phyloP scores from a whole-genome alignment of 2,888 invertebrate genomes.

The Perizoma affinitatum region DNA sequence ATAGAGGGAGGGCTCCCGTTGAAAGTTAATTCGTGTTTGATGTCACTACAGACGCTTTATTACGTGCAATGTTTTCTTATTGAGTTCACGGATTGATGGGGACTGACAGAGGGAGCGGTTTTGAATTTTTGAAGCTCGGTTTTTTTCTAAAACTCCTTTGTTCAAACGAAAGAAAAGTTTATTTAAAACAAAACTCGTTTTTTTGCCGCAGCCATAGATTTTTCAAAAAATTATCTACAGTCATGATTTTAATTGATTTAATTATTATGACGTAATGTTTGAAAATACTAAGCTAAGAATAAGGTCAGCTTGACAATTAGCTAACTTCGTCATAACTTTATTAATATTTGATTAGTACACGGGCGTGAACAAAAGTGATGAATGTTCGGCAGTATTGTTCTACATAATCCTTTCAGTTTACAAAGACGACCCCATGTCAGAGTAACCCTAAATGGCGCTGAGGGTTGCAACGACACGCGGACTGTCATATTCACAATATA shows the following conservation, averaged over 20 bases:
- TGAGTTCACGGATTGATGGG: slow-evolving; percentile 41
- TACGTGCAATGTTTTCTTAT: slow-evolving; percentile 69
- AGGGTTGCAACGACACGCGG: slow-evolving; percentile 72
- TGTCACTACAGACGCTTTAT: slow-evolving; percentile 76
- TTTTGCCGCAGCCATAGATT: no score
- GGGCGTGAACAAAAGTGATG: slow-evolving; percentile 71
- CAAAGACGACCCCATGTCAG: slow-evolving; percentile 72
- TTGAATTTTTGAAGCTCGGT: no score
- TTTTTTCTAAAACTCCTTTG: not conserved
- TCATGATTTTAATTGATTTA: not conserved
- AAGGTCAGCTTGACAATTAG: slow-evolving; percentile 34
- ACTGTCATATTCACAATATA: slow-evolving; percentile 81
- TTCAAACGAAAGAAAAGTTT: no score
- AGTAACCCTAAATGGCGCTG: slow-evolving; percentile 69
- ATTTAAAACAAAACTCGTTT: no score
- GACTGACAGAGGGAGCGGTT: slow-evolving; percentile 15
- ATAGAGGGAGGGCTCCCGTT: slow-evolving; percentile 71
- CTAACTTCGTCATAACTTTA: slow-evolving; percentile 59
- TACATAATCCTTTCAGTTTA: slow-evolving; percentile 76
- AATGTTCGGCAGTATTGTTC: slow-evolving; percentile 73
- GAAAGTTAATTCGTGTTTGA: slow-evolving; percentile 82
- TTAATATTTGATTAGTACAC: slow-evolving; percentile 65
- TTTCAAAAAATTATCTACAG: no score
- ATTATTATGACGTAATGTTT: not conserved
- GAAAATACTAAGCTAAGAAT: slow-evolving; percentile 1